These are phyloP conservation scores for Tachysurus vachellii DNA, from an alignment of 2,113 vertebrate genomes.

Conservation along the genomic window DNA sequence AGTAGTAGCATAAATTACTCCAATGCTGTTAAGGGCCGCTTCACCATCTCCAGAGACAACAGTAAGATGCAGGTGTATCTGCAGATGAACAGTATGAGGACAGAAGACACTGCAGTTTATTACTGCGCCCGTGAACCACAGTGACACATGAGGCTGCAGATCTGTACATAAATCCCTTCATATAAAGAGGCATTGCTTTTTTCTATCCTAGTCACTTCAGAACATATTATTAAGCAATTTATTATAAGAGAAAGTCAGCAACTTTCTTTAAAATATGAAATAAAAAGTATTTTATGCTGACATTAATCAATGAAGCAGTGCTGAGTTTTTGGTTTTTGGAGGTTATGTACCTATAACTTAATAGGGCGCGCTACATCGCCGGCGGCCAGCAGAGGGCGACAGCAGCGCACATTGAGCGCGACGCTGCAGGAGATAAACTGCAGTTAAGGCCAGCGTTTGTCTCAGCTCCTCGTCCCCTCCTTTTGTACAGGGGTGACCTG, in stretches of 20 bases:
- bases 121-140: no score
- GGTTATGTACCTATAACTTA: background rate
- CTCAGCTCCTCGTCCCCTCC: background rate
- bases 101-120: background rate
- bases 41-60: no score
- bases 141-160: background rate
- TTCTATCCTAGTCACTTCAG: background rate
- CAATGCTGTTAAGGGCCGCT: no score
- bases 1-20: background rate
- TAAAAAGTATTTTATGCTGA: background rate
- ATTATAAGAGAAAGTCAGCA: background rate
- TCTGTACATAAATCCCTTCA: background rate
- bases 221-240: background rate
- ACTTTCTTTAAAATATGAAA: background rate
- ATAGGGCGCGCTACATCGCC: background rate
- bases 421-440: no score
- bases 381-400: background rate
- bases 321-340: background rate
- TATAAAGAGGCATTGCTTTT: background rate
- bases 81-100: background rate
- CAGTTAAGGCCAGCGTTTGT: background rate
- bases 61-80: no score
- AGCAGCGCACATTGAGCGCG: background rate
- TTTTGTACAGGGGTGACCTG: background rate
- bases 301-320: background rate